Evolutionary conservation across 2,113 vertebrate species (phyloP).

Genomic region (Amazona vittata): DNA sequence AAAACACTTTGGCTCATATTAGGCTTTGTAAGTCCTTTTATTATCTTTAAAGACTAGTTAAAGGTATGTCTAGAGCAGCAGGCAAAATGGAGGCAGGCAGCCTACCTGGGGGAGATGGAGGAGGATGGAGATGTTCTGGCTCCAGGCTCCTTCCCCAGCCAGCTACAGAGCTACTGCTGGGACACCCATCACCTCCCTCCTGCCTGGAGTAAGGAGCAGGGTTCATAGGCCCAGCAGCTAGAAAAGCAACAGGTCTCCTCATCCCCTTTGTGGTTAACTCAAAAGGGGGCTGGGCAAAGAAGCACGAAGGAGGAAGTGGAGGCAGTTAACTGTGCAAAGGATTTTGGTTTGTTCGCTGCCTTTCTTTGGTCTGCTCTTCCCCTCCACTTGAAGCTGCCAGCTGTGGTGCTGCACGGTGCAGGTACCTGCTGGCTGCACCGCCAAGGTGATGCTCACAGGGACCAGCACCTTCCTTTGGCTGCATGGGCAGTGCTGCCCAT

Average conservation of each 20-base stretch:
- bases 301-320: neutral
- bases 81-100: constrained; percentile 3
- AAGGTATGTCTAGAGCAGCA: neutral
- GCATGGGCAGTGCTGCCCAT: neutral
- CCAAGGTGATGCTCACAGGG: fast-evolving
- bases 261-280: neutral
- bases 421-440: fast-evolving
- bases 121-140: neutral
- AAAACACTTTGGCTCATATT: constrained; percentile 52
- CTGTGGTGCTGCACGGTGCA: fast-evolving
- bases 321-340: neutral
- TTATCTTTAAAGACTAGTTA: constrained; percentile 53
- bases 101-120: neutral
- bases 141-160: neutral
- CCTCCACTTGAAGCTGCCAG: neutral
- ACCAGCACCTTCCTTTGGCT: fast-evolving
- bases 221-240: neutral
- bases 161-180: neutral
- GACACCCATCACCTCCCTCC: neutral
- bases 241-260: neutral
- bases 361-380: neutral
- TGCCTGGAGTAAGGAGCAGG: neutral
- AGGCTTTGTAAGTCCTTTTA: constrained; percentile 56
- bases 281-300: neutral
- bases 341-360: neutral